Evolutionary conservation across 2,797 vertebrate genomes (phyloP), one percentile per base, ranked within the genome.

Genomic region (Pipistrellus kuhlii): DNA sequence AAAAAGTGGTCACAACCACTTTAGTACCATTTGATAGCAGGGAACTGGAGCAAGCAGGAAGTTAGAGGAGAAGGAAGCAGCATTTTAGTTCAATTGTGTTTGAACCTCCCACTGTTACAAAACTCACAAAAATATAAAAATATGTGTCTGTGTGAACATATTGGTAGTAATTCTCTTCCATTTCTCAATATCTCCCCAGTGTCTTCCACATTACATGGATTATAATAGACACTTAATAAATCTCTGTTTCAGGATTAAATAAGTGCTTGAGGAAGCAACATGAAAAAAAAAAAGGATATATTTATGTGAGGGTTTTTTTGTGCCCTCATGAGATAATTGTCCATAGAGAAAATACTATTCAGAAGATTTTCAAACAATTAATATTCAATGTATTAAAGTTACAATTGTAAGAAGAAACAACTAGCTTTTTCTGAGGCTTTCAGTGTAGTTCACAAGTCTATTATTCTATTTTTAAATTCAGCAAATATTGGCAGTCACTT

Each of bases 381-480:
- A 3, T 41, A 69, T 71, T 91, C 46, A 72, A 64, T 46, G 75
- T 86, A 73, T 76, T 76, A 57, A 84, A 64, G 32, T 93, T 75
- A 48, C 2, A 71, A 48, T 21, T 44, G 1, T 44, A 86, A 62
- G 86, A 75, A n/a, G 27, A 35, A 84, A 90, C 78, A 32, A 30
- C 32, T 51, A 80, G 27, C 11, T 78, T 15, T 93, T 84, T 21
- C 41, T 89, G 46, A 62, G 23, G 13, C 32, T 87, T 66, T 66
- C 88, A 83, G 14, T 44, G 14, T 44, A 55, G 30, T 7, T 85
- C 48, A 25, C 41, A 14, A 73, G 55, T 92, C 23, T 66, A 32
- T 90, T n/a, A 38, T 73, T 73, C 48, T 44, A 35, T 57, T 77
- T 92, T 30, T 82, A 91, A 96, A 66, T 64, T n/a, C 12, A 84